Percentiles rank a stretch among this genome's conserved stretches.
phyloP scores from a whole-genome alignment of 2,888 invertebrate genomes.

The Latrodectus elegans region DNA sequence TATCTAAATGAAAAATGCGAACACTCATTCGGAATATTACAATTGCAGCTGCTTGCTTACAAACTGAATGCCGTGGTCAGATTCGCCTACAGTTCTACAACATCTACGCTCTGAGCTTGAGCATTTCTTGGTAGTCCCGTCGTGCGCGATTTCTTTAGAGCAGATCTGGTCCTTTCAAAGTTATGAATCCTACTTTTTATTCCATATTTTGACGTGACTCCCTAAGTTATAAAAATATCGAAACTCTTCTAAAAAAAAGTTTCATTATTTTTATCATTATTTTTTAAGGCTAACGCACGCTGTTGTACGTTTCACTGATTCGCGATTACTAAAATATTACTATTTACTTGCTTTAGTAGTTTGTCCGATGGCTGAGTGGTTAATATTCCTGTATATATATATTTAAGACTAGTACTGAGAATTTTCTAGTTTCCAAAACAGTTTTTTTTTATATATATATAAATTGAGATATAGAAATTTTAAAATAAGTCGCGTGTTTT shows the following conservation, averaged over 20 bases:
- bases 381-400: no score
- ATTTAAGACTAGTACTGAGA: no score
- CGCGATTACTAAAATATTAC: background rate
- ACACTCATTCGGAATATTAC: conserved; percentile 3
- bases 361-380: no score
- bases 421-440: no score
- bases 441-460: no score
- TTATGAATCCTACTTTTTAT: conserved; percentile 6
- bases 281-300: background rate
- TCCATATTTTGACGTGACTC: background rate
- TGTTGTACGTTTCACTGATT: background rate
- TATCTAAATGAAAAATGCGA: conserved; percentile 24
- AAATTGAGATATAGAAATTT: no score
- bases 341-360: no score
- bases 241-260: background rate
- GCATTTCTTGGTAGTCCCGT: background rate
- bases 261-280: background rate
- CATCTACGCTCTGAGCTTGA: background rate
- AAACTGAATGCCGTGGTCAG: conserved; percentile 7
- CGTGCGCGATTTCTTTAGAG: background rate
- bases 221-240: background rate
- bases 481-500: no score
- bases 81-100: background rate
- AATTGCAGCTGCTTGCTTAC: background rate
- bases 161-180: conserved; percentile 5